phyloP scores from a whole-genome alignment of 2,888 invertebrate species.

The Campoletis raptor region DNA sequence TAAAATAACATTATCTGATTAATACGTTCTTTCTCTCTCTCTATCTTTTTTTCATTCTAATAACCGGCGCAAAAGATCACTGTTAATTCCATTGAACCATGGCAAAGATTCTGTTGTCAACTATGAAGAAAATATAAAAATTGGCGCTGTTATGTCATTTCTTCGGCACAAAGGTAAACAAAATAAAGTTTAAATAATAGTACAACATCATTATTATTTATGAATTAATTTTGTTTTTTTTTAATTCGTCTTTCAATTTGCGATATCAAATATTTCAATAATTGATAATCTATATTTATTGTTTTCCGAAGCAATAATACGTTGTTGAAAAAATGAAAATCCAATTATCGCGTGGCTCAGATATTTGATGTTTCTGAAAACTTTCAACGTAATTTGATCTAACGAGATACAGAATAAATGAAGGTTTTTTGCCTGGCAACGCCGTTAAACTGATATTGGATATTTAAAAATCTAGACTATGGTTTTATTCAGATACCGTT shows the following conservation, averaged over 20 bases:
- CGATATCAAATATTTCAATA: not conserved
- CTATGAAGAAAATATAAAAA: not conserved
- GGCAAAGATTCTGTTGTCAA: not conserved
- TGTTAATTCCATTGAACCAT: not conserved
- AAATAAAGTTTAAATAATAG: not conserved
- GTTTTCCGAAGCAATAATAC: not conserved
- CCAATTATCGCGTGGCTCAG: constrained; percentile 6
- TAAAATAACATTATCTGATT: constrained; percentile 69
- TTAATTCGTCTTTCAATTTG: too few species aligned
- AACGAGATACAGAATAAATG: constrained; percentile 6
- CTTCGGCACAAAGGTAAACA: not conserved
- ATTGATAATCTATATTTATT: not conserved
- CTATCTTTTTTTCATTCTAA: constrained; percentile 38
- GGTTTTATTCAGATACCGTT: constrained; percentile 6
- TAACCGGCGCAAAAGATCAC: constrained; percentile 70
- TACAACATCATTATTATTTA: not conserved
- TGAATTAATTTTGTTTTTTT: not conserved
- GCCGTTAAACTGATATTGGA: constrained; percentile 12
- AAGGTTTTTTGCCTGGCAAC: not conserved
- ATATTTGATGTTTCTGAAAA: not conserved
- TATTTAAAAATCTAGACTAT: not conserved
- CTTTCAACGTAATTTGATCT: not conserved
- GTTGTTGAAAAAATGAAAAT: not conserved
- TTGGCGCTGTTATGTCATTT: not conserved
- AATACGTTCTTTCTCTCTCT: constrained; percentile 70